These are phyloP conservation scores for Omphaloscelis lunosa DNA, from an alignment of 2,888 invertebrate genomes.

Conservation along the genomic window DNA sequence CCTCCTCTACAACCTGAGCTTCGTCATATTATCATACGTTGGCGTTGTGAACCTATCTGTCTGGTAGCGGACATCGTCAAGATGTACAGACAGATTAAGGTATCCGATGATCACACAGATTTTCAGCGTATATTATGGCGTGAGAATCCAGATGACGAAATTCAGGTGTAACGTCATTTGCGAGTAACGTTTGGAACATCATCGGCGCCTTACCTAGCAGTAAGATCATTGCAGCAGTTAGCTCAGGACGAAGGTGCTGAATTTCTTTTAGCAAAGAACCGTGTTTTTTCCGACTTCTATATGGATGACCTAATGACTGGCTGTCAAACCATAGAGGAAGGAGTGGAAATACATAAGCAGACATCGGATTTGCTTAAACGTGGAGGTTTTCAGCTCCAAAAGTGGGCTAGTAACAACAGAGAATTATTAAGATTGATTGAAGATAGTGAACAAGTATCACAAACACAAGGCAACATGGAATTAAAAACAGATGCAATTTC, in stretches of 20 bases:
- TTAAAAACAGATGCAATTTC: constrained; percentile 8
- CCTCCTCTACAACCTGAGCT: constrained; percentile 27
- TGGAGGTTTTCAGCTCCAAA: constrained; percentile 23
- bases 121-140: constrained; percentile 23
- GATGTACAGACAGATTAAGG: constrained; percentile 18
- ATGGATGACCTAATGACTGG: constrained; percentile 7
- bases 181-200: constrained; percentile 15
- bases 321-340: constrained; percentile 4
- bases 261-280: constrained; percentile 11
- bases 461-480: constrained; percentile 20
- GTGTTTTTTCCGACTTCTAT: neutral
- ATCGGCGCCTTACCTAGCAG: constrained; percentile 5
- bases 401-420: constrained; percentile 20
- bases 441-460: constrained; percentile 10
- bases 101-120: constrained; percentile 14
- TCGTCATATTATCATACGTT: constrained; percentile 29
- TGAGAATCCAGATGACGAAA: constrained; percentile 27
- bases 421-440: constrained; percentile 13
- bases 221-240: constrained; percentile 9
- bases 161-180: constrained; percentile 22
- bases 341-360: constrained; percentile 23
- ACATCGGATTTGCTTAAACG: constrained; percentile 11
- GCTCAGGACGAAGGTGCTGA: constrained; percentile 11
- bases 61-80: constrained; percentile 17
- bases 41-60: constrained; percentile 20